Conservation (phyloP, 2,888 invertebrate genomes). For the Drosophila rubida region DNA sequence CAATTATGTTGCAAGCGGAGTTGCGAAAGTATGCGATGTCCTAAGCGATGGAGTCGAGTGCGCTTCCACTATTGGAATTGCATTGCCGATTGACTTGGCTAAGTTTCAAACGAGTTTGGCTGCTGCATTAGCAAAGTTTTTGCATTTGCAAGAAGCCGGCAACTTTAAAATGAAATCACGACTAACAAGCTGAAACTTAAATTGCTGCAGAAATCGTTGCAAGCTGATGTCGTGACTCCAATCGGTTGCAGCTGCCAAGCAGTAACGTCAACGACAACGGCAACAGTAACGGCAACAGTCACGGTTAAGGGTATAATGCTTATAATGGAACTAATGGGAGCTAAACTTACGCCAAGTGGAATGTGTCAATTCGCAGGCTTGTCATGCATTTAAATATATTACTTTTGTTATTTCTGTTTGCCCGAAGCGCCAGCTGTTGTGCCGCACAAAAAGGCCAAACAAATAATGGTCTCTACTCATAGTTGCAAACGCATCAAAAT, state of each 20-base stretch:
- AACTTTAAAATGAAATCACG: constrained; percentile 74
- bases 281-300: too few species aligned
- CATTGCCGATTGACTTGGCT: constrained; percentile 51
- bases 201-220: constrained; percentile 56
- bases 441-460: constrained; percentile 27
- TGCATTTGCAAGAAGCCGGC: constrained; percentile 55
- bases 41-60: constrained; percentile 16
- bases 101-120: constrained; percentile 39
- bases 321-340: constrained; percentile 11
- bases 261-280: background rate
- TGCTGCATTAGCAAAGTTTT: constrained; percentile 67
- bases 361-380: constrained; percentile 72
- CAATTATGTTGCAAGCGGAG: constrained; percentile 18
- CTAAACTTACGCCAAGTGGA: constrained; percentile 66
- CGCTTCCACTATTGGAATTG: constrained; percentile 46
- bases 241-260: constrained; percentile 58
- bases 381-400: constrained; percentile 67
- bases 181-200: constrained; percentile 65
- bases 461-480: constrained; percentile 48
- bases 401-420: constrained; percentile 60
- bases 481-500: constrained; percentile 34
- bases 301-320: constrained; percentile 10
- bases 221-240: constrained; percentile 23
- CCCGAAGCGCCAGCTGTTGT: constrained; percentile 58
- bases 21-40: constrained; percentile 15